Evolutionary conservation across 2,113 vertebrate genomes (phyloP), one percentile per base, ranked within the genome.

Genomic region (Podilymbus podiceps): DNA sequence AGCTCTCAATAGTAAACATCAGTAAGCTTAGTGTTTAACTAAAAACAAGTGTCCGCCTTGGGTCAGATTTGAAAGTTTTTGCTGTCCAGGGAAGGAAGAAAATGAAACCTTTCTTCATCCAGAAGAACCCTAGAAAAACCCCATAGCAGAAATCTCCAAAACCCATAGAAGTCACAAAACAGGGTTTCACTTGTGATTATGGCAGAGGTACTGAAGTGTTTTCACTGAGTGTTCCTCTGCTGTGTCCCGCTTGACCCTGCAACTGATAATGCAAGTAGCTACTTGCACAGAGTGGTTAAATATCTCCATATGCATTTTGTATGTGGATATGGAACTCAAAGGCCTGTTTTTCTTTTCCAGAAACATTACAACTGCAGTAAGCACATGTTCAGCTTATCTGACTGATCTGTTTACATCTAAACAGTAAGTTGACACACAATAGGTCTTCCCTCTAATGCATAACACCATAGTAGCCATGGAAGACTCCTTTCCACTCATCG

Each of bases 391-490:
- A 53, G n/a, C 4, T 2, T 55, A 58, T n/a, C 73, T 63, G 56
- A 80, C 52, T 15, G 4, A 71, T 10, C 49, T 30, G 44, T 56
- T 56, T 81, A 89, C 84, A 81, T 40, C 53, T 38, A 22, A 91
- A 67, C 13, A 42, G 27, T 38, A 56, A 83, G 5, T 44, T 69
- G 19, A 24, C n/a, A 80, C 7, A 50, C 42, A 44, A 73, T 49
- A 59, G 42, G 30, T 14, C 18, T 40, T 59, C 49, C 27, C 44
- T 35, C 27, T 49, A 11, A 77, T 28, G 18, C 20, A 3, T 28
- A 64, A 77, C 33, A 86, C 19, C 0, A 0, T 3, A 74, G 79
- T 28, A 76, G 35, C 28, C 3, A 0, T 28, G 20, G 35, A 68
- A 89, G 40, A 52, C 19, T 68, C 22, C 38, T 77, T 77, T 49